phyloP scores from a whole-genome alignment of 2,113 vertebrate genomes.

The Stigmatopora nigra region DNA sequence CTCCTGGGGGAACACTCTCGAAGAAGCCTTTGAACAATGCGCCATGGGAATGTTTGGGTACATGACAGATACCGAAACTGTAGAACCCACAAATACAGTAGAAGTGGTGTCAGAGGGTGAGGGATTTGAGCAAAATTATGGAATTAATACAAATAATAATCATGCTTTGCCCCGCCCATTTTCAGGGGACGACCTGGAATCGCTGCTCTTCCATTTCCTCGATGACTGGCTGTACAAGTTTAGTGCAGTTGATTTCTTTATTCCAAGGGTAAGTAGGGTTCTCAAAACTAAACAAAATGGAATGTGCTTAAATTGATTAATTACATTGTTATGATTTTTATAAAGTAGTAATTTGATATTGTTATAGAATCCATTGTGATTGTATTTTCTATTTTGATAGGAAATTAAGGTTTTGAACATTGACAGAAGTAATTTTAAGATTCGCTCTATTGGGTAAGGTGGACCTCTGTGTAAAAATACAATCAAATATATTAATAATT shows the following conservation, averaged over 20 bases:
- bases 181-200: slow-evolving; percentile 85
- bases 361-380: not conserved
- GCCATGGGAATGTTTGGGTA: slow-evolving; percentile 98
- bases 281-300: not conserved
- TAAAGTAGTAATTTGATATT: not conserved
- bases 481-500: not conserved
- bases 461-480: not conserved
- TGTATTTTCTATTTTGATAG: slow-evolving; percentile 49
- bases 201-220: slow-evolving; percentile 91
- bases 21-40: slow-evolving; percentile 94
- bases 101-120: slow-evolving; percentile 87
- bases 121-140: not conserved
- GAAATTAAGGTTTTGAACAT: slow-evolving; percentile 89
- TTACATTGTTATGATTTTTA: not conserved
- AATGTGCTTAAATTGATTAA: not conserved
- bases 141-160: not conserved
- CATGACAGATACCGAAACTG: slow-evolving; percentile 92
- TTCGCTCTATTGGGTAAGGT: slow-evolving; percentile 88
- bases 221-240: slow-evolving; percentile 97
- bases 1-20: slow-evolving; percentile 86
- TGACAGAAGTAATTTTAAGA: slow-evolving; percentile 79
- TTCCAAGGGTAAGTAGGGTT: slow-evolving; percentile 80
- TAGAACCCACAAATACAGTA: slow-evolving; percentile 81
- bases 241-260: slow-evolving; percentile 85
- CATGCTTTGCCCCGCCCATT: not conserved